Evolutionary conservation across 2,797 vertebrate genomes (phyloP), one percentile per base, ranked within the genome.

Genomic region (Epinephelus awoara): DNA sequence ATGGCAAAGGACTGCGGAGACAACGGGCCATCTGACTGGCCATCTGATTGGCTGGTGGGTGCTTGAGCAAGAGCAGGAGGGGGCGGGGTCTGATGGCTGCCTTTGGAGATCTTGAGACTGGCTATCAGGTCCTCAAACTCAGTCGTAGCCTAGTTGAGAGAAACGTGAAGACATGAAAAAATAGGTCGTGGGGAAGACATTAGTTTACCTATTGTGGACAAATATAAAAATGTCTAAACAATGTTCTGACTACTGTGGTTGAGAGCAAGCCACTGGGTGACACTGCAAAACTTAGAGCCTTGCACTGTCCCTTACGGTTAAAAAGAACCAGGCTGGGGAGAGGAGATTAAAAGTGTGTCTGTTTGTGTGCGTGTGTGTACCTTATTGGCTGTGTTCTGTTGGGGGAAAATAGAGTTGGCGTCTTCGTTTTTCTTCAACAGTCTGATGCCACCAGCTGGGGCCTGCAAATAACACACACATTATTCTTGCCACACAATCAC

Each of bases 1-100:
- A 99, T 96, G 55, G 97, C 98, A 66, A 99, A 99, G 0, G 98
- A 99, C 54, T 99, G 98, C 8, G 98, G 98, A 42, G 98, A 99
- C 86, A 99, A 85, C 4, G 97, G 40, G 9, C 40, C 40, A 42
- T 42, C 40, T 42, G 40, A 42, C 40, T 94, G 97, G 54, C 97
- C 97, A 68, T 97, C 96, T 17, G 88, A 84, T 40, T 94, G 91
- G 80, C 70, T 74, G 80, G 73, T 83, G 5, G 91, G 85, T 0
- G 89, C 92, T 68, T 93, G 86, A 50, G 85, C 62, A 63, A 88
- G 91, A 27, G 80, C 80, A 49, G 93, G 61, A 59, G 88, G 74
- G 17, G 90, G 56, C 12, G 90, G 72, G 13, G 88, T 91, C 34
- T 86, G 88, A 85, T 96, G 95, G 64, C 81, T 96, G 67, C 94